Percentiles rank a stretch among this genome's conserved stretches.
These are phyloP conservation scores for Gallinago solitaria DNA, from an alignment of 2,797 vertebrate species.

Conservation along the genomic window DNA sequence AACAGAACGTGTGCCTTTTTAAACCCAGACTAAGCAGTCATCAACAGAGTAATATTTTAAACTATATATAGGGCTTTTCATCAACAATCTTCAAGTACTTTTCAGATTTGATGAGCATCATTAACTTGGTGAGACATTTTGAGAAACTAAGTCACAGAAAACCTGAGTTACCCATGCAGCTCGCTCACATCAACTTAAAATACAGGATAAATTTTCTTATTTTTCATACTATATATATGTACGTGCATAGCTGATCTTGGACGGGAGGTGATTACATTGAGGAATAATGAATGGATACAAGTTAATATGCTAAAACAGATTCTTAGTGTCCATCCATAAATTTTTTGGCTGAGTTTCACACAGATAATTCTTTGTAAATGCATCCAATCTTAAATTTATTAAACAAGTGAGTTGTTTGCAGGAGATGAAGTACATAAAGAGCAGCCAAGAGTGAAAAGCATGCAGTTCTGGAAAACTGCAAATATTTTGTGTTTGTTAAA, in stretches of 20 bases:
- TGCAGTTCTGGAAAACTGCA: background rate
- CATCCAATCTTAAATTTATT: slow-evolving; percentile 24
- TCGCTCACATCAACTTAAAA: background rate
- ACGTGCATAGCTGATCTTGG: background rate
- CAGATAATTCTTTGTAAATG: slow-evolving; percentile 4
- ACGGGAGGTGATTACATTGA: background rate
- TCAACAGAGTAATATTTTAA: background rate
- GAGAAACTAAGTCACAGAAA: background rate
- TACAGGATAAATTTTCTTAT: background rate
- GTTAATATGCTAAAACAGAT: background rate
- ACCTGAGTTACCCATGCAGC: background rate
- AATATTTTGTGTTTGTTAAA: slow-evolving; percentile 38
- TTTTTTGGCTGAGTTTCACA: slow-evolving; percentile 24
- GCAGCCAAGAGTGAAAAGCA: background rate
- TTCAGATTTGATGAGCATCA: background rate
- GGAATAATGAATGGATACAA: background rate
- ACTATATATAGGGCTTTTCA: background rate
- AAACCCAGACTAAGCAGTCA: background rate
- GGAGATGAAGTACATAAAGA: slow-evolving; percentile 2
- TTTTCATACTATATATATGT: background rate
- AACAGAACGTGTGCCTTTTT: background rate
- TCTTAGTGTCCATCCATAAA: background rate
- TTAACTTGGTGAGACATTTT: background rate
- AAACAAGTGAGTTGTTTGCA: background rate
- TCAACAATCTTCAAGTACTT: background rate